Evolutionary conservation across 2,113 vertebrate species (phyloP).

Genomic region (Cyanoliseus patagonus): DNA sequence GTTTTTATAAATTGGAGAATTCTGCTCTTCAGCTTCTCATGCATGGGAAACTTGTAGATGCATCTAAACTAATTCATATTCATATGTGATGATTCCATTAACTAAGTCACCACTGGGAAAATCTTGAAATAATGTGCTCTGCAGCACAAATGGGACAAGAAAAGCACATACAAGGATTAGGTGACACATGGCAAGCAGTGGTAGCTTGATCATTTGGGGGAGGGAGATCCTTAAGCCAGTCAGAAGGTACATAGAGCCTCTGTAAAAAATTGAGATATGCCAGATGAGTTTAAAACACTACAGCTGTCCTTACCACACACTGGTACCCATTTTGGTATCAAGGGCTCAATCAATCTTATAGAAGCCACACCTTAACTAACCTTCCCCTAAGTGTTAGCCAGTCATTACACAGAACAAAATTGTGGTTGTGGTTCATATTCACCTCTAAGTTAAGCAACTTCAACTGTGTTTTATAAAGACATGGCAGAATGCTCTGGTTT

Average conservation of each 20-base stretch:
- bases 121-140: background rate
- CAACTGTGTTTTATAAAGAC: background rate
- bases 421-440: background rate
- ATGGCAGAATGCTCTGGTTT: background rate
- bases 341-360: background rate
- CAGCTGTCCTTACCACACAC: background rate
- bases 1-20: background rate
- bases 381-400: background rate
- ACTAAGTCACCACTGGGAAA: background rate
- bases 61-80: background rate
- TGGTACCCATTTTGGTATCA: background rate
- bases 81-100: background rate
- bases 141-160: background rate
- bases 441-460: background rate
- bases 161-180: accelerated
- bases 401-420: background rate
- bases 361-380: background rate
- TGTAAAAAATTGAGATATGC: background rate
- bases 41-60: background rate
- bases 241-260: accelerated
- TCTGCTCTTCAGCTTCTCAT: background rate
- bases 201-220: background rate
- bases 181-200: background rate
- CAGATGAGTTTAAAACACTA: background rate
- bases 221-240: background rate